phyloP scores from a whole-genome alignment of 37 sponge, comb jelly and placozoan species.

The Axinella damicornis region DNA sequence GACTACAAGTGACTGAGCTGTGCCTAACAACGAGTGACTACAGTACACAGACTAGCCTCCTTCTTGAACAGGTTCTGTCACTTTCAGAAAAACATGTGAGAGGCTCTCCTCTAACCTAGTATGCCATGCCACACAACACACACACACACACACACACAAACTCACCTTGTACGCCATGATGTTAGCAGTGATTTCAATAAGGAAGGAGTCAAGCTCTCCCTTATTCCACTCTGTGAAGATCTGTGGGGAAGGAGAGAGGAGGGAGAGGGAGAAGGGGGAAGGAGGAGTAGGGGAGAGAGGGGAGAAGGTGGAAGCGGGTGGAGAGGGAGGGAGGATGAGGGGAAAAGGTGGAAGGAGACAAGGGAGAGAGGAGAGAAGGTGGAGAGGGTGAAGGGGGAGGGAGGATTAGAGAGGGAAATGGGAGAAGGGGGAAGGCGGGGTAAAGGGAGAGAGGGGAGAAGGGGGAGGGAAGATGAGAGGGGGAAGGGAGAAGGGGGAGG shows the following conservation, averaged over 20 bases:
- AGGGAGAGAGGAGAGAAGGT: neutral
- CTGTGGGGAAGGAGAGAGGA: slow-evolving; percentile 10
- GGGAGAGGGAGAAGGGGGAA: neutral
- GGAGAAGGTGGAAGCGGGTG: neutral
- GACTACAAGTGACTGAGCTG: no score
- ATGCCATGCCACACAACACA: no score
- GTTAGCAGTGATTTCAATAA: slow-evolving; percentile 94
- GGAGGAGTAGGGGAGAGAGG: neutral
- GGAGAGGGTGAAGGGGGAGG: neutral
- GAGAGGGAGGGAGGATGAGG: neutral
- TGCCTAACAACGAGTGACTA: no score
- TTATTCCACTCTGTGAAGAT: slow-evolving; percentile 96
- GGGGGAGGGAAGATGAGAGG: neutral
- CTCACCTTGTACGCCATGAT: slow-evolving; percentile 83
- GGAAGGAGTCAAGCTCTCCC: slow-evolving; percentile 96
- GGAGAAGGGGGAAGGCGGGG: neutral
- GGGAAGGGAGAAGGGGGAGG: no score
- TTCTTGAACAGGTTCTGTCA: slow-evolving; percentile 56
- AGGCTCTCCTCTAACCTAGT: no score
- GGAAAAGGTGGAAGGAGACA: neutral
- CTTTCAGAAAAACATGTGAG: no score
- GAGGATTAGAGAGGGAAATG: neutral
- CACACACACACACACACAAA: no score
- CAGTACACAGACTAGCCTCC: no score
- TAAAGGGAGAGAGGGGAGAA: neutral